Percentiles rank a stretch among this genome's conserved stretches.
Evolutionary conservation across 2,888 invertebrate species (phyloP).

Genomic region (Ecdyonurus torrentis): DNA sequence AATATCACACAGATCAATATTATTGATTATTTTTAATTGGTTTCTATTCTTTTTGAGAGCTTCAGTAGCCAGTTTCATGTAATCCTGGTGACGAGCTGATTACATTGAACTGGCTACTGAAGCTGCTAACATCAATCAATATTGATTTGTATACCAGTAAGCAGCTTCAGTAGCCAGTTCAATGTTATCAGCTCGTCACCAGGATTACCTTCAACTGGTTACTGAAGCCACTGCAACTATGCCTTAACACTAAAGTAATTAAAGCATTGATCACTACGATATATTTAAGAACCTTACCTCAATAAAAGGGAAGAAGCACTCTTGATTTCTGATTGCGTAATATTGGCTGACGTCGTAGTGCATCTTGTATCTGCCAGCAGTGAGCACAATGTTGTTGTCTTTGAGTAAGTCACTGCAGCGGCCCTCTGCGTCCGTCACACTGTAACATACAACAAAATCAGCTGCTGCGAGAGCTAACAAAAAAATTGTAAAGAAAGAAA

Average conservation of each 20-base stretch:
- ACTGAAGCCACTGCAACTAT: too few species aligned
- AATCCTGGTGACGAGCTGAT: too few species aligned
- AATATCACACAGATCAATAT: too few species aligned
- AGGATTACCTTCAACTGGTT: too few species aligned
- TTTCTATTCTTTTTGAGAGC: background rate
- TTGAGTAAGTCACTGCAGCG: conserved; percentile 40
- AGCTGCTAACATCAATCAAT: too few species aligned
- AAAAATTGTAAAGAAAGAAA: too few species aligned
- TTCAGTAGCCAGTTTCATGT: conserved; percentile 3
- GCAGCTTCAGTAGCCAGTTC: too few species aligned
- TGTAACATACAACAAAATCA: conserved; percentile 19
- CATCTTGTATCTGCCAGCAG: conserved; percentile 53
- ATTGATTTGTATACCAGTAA: too few species aligned
- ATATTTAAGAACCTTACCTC: conserved; percentile 34
- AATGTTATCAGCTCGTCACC: too few species aligned
- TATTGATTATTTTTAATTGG: conserved; percentile 5
- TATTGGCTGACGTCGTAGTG: conserved; percentile 56
- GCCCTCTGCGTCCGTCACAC: conserved; percentile 45
- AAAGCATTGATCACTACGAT: background rate
- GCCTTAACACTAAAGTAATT: too few species aligned
- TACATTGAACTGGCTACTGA: too few species aligned
- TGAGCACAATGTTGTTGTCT: conserved; percentile 31
- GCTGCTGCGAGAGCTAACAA: too few species aligned
- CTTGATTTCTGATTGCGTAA: conserved; percentile 38
- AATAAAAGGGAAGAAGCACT: conserved; percentile 57